Conservation (phyloP, 2,888 invertebrate genomes). For the Chloromyia formosa region DNA sequence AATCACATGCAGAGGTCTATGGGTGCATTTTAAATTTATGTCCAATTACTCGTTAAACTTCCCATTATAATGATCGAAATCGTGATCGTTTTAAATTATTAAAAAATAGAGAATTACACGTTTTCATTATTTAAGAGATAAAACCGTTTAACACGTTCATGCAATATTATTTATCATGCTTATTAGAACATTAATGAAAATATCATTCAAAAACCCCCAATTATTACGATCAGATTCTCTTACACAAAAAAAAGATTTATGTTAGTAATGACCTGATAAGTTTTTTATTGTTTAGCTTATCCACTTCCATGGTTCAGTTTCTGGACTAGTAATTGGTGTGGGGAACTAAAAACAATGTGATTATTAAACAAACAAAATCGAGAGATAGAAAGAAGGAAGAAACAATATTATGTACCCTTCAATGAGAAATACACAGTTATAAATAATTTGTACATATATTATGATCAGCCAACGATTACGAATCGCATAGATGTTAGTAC, state of each 20-base stretch:
- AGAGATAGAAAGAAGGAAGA: constrained; percentile 45
- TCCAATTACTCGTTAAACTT: no score
- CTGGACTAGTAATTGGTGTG: constrained; percentile 88
- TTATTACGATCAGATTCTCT: constrained; percentile 10
- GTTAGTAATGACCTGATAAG: constrained; percentile 62
- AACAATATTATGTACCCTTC: constrained; percentile 27
- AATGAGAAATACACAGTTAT: not conserved
- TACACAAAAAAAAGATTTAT: constrained; percentile 54
- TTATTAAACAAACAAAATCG: constrained; percentile 47
- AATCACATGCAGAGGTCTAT: no score
- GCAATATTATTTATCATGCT: no score
- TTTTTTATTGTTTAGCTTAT: constrained; percentile 64
- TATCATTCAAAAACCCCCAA: constrained; percentile 54
- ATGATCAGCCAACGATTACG: constrained; percentile 28
- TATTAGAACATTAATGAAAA: no score
- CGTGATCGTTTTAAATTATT: no score
- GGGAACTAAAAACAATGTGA: constrained; percentile 73
- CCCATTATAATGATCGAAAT: no score
- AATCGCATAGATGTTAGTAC: constrained; percentile 10
- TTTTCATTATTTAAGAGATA: no score
- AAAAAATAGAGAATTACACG: no score
- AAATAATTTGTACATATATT: not conserved
- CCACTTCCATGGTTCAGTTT: constrained; percentile 91
- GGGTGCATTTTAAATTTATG: no score
- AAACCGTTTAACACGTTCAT: no score